Base-by-base conservation (phyloP, 2,113 vertebrate species). In the Antennarius striatus region DNA sequence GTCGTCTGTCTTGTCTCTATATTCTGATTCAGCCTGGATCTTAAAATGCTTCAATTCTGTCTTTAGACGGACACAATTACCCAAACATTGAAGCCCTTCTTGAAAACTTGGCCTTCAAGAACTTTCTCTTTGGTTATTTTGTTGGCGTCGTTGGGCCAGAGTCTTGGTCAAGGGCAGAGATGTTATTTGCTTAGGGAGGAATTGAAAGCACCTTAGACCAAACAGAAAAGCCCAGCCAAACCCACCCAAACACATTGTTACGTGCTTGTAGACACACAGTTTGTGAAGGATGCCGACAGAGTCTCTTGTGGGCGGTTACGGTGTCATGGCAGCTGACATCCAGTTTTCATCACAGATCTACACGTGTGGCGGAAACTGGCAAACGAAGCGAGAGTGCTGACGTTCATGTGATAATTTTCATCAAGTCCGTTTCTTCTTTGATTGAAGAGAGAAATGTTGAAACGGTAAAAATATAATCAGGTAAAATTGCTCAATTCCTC, bases 1-100 rank as follows among this genome's bases (percentile, higher is more conserved):
- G 73, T 68, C 69, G 71, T 85, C 84, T 69, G 63, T 70, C 62
- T 90, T 82, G 81, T 87, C 71, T 83, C 49, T 60, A 58, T 75
- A 52, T 55, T 85, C 80, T 78, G 77, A 74, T 81, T 73, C n/a
- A 70, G 63, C 59, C 50, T 73, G 57, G 74, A 81, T 63, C 70
- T 80, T 73, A 71, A 82, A 77, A 62, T 45, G 36, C 29, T 61
- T 68, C 17, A 69, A 61, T 74, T 85, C 52, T 71, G 42, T 8
- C 9, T 43, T 10, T 50, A 28, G 65, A 73, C 49, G 32, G 56
- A 74, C 42, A 40, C 61, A 63, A 69, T 83, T 64, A 71, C 76
- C 60, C 47, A 58, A 53, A 73, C 16, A 53, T 50, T 4, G 10
- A 3, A 59, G 47, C 66, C 36, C 28, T 53, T 68, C 39, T 56